Evolutionary conservation across 2,888 invertebrate species (phyloP).

Genomic region (Trachelus troglodyta): DNA sequence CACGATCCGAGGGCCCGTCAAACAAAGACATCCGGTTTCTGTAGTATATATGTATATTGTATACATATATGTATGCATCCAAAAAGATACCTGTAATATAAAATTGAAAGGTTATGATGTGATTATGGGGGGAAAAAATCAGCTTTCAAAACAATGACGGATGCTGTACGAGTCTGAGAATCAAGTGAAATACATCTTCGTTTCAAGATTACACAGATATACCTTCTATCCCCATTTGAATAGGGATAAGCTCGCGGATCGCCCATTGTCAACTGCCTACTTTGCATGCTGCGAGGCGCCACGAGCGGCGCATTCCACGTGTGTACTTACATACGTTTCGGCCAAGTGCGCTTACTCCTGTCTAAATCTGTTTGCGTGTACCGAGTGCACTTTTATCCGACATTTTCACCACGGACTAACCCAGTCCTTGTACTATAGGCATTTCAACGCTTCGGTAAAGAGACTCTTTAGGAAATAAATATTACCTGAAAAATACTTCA

Average conservation of each 20-base stretch:
- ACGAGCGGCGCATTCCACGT: constrained; percentile 30
- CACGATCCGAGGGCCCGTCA: neutral
- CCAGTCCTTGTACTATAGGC: neutral
- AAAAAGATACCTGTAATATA: neutral
- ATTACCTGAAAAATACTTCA: neutral
- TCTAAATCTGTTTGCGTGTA: neutral
- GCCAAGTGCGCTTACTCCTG: neutral
- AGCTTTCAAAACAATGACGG: neutral
- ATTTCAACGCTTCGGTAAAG: neutral
- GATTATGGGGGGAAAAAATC: neutral
- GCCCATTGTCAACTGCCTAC: constrained; percentile 32
- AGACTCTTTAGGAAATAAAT: neutral
- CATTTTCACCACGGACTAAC: neutral
- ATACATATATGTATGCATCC: too few relatives aligned
- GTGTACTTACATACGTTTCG: constrained; percentile 9
- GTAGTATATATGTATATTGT: neutral
- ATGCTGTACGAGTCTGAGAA: neutral
- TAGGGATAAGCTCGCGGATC: constrained; percentile 9
- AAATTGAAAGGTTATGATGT: neutral
- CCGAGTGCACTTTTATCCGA: neutral
- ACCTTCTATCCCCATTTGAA: neutral
- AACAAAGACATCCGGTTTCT: neutral
- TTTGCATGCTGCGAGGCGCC: constrained; percentile 31
- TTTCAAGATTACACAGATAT: constrained; percentile 23
- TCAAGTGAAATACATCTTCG: constrained; percentile 29